Conservation (phyloP, 1,140 invertebrate genomes). For the Drosophila seguyi region DNA sequence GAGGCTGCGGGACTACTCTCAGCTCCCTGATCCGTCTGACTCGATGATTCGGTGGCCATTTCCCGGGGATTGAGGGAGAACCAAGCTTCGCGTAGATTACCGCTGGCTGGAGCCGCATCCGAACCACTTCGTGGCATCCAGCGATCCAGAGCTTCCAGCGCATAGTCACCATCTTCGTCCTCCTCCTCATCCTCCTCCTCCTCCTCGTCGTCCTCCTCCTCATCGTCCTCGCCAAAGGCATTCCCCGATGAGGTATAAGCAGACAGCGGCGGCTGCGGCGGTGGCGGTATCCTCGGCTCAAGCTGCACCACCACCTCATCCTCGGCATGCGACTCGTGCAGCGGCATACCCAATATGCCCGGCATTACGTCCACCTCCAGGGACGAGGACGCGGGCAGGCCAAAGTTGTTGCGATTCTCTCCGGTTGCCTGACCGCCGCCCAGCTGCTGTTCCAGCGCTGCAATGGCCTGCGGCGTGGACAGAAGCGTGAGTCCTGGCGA, state of each 20-base stretch:
- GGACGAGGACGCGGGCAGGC: slow-evolving; percentile 37
- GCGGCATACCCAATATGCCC: slow-evolving; percentile 35
- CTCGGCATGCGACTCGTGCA: slow-evolving; percentile 15
- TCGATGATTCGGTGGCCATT: not conserved
- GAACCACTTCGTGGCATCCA: not conserved
- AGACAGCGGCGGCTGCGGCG: slow-evolving; percentile 39
- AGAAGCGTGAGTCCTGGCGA: slow-evolving; percentile 7
- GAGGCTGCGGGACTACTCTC: slow-evolving; percentile 3
- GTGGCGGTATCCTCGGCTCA: slow-evolving; percentile 17
- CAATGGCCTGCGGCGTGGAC: slow-evolving; percentile 8
- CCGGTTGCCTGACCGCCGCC: not conserved
- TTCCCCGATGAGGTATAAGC: too few relatives aligned
- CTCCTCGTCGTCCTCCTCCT: slow-evolving; percentile 4
- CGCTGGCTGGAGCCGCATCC: too few relatives aligned
- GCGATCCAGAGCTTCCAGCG: not conserved
- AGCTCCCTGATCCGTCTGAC: not conserved
- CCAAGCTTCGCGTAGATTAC: not conserved
- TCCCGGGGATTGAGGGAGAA: not conserved
- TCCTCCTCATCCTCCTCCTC: not conserved
- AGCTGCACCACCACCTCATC: slow-evolving; percentile 5
- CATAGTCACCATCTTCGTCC: slow-evolving; percentile 9
- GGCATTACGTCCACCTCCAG: slow-evolving; percentile 43
- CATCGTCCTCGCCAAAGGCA: slow-evolving; percentile 11
- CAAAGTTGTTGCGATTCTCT: slow-evolving; percentile 14
- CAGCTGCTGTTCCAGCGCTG: slow-evolving; percentile 17